Evolutionary conservation across 2,888 invertebrate genomes (phyloP).

Genomic region (Salticus scenicus): DNA sequence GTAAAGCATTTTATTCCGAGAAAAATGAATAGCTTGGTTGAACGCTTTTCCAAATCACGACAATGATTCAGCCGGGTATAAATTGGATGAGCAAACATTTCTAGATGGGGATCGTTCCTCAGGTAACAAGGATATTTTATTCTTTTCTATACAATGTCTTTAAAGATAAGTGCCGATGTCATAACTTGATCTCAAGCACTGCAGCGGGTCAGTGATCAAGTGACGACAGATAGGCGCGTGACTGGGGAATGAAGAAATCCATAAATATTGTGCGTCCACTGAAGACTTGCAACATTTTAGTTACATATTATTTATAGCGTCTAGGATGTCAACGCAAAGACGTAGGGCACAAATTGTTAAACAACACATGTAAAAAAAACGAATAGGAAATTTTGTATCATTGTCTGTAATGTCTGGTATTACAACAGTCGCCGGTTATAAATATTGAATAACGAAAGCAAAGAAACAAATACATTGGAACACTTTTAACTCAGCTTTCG

Average conservation of each 20-base stretch:
- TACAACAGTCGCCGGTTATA: too few species aligned
- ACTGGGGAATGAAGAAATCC: neutral
- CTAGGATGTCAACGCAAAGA: neutral
- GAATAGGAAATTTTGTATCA: neutral
- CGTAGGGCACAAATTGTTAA: neutral
- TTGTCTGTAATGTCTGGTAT: neutral
- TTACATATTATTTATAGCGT: too few species aligned
- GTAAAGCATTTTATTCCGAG: too few species aligned
- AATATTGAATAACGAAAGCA: too few species aligned
- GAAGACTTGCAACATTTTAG: too few species aligned
- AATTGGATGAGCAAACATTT: neutral
- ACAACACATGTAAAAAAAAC: neutral
- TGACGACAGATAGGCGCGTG: conserved; percentile 7
- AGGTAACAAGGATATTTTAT: conserved; percentile 5
- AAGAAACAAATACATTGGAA: too few species aligned
- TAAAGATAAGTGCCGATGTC: neutral
- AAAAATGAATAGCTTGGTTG: too few species aligned
- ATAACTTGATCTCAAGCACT: neutral
- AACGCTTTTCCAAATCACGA: neutral
- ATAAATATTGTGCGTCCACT: neutral
- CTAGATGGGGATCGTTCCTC: neutral
- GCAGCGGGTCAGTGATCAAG: conserved; percentile 6
- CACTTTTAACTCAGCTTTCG: too few species aligned
- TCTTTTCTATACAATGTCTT: neutral
- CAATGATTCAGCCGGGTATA: neutral